Conservation (phyloP, 2,797 vertebrate species). For the Poeciliopsis gracilis region DNA sequence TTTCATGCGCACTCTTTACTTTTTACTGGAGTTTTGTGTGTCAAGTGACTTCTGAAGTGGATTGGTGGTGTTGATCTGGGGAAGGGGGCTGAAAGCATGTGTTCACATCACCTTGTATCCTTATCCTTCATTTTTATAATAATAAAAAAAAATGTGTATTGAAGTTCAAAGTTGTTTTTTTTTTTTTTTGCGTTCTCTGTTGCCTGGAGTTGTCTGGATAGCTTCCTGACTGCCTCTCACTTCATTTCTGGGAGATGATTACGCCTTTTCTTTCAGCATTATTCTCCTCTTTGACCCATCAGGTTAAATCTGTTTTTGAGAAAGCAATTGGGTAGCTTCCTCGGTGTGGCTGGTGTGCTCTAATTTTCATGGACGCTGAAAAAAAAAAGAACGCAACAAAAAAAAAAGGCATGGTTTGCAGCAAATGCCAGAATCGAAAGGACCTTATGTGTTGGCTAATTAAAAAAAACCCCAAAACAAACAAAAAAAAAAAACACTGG, state of each 20-base stretch:
- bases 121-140: neutral
- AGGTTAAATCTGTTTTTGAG: constrained; percentile 2
- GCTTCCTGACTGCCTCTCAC: constrained; percentile 7
- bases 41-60: neutral
- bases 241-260: constrained; percentile 12
- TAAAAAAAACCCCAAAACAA: no score
- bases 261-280: neutral
- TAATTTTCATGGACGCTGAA: constrained; percentile 4
- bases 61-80: neutral
- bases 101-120: no score
- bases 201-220: constrained; percentile 6
- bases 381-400: neutral
- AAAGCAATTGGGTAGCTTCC: constrained; percentile 17
- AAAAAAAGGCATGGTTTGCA: constrained; percentile 3
- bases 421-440: constrained; percentile 14
- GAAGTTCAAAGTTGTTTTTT: neutral
- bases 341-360: constrained; percentile 1
- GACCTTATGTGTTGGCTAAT: constrained; percentile 14
- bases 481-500: neutral
- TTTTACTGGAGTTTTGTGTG: neutral
- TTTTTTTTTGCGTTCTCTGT: constrained; percentile 10
- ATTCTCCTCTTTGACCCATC: constrained; percentile 14
- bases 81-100: neutral
- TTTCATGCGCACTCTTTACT: neutral
- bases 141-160: no score